phyloP scores from a whole-genome alignment of 2,797 vertebrate species.

The Tangara arthus region DNA sequence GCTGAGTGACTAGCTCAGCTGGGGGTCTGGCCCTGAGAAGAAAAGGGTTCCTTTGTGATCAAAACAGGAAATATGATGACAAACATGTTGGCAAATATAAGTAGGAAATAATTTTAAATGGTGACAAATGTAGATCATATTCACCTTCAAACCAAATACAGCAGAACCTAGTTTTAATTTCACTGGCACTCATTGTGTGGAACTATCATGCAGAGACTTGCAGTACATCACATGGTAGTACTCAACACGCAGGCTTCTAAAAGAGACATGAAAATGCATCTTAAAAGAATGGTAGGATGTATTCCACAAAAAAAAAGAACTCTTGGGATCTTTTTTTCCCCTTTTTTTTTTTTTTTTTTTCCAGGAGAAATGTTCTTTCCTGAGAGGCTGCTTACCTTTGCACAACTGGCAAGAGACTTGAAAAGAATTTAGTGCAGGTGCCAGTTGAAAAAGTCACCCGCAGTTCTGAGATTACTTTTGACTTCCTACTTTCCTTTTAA shows the following conservation, averaged over 20 bases:
- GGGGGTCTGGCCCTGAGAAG: not conserved
- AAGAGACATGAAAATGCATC: not conserved
- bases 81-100: not conserved
- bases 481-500: not conserved
- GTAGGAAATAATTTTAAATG: not conserved
- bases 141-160: not conserved
- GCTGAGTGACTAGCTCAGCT: not conserved
- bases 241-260: not conserved
- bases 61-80: not conserved
- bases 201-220: not conserved
- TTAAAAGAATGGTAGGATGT: not conserved
- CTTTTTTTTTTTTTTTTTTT: not conserved
- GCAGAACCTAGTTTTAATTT: not conserved
- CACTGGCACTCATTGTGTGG: not conserved
- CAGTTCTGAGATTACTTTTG: not conserved
- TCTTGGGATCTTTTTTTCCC: accelerated
- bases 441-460: constrained; percentile 19
- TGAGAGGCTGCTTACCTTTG: not conserved
- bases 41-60: not conserved
- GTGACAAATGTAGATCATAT: not conserved
- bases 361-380: not conserved
- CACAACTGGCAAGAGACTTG: not conserved
- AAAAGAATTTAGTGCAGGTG: not conserved
- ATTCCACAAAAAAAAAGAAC: not conserved
- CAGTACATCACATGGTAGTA: not conserved